Percentiles rank a stretch among this genome's conserved stretches.
Conservation (phyloP, 2,888 invertebrate genomes). For the Drosophila multiciliata region DNA sequence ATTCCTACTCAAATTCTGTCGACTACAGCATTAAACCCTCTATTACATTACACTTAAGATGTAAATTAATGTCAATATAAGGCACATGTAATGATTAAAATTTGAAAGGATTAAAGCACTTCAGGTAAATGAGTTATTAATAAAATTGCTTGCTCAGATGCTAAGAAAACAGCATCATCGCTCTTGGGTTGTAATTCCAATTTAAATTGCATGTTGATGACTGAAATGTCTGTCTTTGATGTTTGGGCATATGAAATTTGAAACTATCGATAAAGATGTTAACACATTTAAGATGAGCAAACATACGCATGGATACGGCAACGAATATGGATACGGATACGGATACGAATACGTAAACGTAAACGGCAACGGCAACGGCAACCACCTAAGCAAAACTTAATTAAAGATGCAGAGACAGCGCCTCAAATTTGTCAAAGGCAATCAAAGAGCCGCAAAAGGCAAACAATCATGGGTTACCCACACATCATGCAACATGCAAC, state of each 20-base stretch:
- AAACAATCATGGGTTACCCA: constrained; percentile 50
- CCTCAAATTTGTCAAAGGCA: constrained; percentile 73
- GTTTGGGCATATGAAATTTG: constrained; percentile 65
- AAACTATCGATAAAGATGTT: constrained; percentile 75
- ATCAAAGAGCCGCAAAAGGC: constrained; percentile 64
- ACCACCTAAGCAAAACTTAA: constrained; percentile 57
- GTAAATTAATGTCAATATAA: neutral
- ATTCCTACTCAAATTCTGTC: neutral
- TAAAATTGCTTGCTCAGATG: constrained; percentile 11
- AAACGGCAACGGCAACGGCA: constrained; percentile 31
- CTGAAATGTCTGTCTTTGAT: constrained; percentile 61
- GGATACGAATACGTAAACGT: constrained; percentile 6
- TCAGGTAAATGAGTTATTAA: constrained; percentile 17
- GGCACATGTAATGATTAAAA: neutral
- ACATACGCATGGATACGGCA: constrained; percentile 28
- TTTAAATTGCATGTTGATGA: constrained; percentile 51
- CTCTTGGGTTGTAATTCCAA: constrained; percentile 39
- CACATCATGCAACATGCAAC: constrained; percentile 18
- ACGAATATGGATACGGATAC: constrained; percentile 6
- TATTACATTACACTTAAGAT: neutral
- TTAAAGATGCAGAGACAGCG: constrained; percentile 58
- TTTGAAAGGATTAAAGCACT: constrained; percentile 11
- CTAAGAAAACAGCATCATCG: neutral
- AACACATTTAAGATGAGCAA: constrained; percentile 56
- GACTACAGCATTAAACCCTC: neutral